These are phyloP conservation scores for Nixonia krombeini DNA, from an alignment of 1,140 invertebrate genomes.

Conservation along the genomic window DNA sequence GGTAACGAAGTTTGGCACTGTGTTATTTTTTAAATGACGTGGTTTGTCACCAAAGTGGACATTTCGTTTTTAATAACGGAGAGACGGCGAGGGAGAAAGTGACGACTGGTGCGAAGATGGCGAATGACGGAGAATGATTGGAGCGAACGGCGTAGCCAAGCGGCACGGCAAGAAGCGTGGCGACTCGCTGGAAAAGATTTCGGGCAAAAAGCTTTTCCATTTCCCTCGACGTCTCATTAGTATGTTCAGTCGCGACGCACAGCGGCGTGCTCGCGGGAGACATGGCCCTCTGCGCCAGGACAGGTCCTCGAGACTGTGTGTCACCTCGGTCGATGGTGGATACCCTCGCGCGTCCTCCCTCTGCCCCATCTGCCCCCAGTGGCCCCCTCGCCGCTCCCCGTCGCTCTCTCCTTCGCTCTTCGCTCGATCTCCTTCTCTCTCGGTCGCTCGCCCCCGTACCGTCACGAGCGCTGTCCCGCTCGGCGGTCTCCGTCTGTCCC, in stretches of 20 bases:
- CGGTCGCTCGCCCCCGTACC: slow-evolving; percentile 8
- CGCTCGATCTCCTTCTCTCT: slow-evolving; percentile 18
- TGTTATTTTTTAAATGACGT: no score
- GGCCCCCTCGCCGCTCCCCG: no score
- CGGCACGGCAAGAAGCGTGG: no score
- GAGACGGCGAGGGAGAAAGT: no score
- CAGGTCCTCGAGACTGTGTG: slow-evolving; percentile 36
- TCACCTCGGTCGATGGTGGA: slow-evolving; percentile 34
- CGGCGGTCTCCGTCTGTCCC: slow-evolving; percentile 25
- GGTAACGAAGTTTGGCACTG: no score
- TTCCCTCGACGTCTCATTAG: neutral
- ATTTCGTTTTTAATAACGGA: no score
- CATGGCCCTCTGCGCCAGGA: slow-evolving; percentile 21
- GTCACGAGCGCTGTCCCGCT: neutral
- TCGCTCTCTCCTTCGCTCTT: slow-evolving; percentile 13
- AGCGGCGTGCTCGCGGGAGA: no score
- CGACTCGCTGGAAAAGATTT: no score
- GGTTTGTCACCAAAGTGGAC: no score
- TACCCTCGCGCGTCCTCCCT: slow-evolving; percentile 20
- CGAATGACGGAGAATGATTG: no score
- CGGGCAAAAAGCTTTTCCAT: neutral
- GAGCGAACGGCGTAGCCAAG: no score
- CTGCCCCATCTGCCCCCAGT: slow-evolving; percentile 32
- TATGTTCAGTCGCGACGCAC: neutral
- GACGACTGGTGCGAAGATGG: no score